Evolutionary conservation across 1,140 invertebrate species (phyloP), one percentile per base, ranked within the genome.

Genomic region (Neodiprion virginianus): DNA sequence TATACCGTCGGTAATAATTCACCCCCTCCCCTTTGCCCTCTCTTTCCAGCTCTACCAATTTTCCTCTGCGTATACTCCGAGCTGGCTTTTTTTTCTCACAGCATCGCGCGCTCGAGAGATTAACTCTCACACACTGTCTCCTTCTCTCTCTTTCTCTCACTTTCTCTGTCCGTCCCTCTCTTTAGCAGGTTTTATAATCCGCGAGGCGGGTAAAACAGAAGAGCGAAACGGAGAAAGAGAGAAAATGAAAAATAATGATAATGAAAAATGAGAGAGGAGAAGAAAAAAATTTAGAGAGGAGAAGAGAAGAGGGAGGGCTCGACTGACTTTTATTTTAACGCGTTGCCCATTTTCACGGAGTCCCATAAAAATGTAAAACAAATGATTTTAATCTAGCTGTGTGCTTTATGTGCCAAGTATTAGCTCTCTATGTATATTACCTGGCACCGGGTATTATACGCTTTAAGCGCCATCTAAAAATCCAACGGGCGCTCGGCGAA

Each of bases 361-460:
- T 72, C 69, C 66, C 73, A 75, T 77, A 77, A 77, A 77, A 77
- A 77, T 75, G 71, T 71, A 77, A 61, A 77, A 75, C 72, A 77
- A 77, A 77, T 77, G 71, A 77, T 77, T 75, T 77, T 77, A 77
- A 77, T 77, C 74, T 75, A 71, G 76, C 28, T 40, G 28, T 40
- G 76, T 75, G 74, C 71, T 77, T 77, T 75, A 77, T 75, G 68
- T 66, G 28, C 67, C 21, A 69, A 68, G 71, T 72, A 75, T 77
- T 72, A 77, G 72, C 71, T 73, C 68, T 40, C 48, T 77, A 17
- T 61, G 28, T 40, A 40, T 40, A 40, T 40, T 40, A 40, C 28
- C 28, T 40, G 28, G 28, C 28, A 40, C 28, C 28, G 28, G 28
- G 28, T 40, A 40, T 40, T 40, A 40, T 40, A 40, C 28, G 28